A percentile compares a stretch with the other conserved stretches of the same genome.
Evolutionary conservation across 2,888 invertebrate species (phyloP).

Genomic region (Polydrusus cervinus): DNA sequence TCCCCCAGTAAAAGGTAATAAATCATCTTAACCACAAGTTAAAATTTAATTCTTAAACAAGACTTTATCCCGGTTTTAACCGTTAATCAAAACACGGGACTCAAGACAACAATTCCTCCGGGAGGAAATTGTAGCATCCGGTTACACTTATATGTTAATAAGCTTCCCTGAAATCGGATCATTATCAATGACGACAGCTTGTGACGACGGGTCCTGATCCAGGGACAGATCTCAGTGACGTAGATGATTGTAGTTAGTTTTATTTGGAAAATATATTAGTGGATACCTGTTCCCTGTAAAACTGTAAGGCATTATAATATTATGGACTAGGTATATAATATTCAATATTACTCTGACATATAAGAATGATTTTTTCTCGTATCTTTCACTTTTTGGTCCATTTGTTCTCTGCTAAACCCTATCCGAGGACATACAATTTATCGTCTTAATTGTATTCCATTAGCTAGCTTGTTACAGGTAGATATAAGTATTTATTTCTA

Average conservation of each 20-base stretch:
- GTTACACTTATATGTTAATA: slow-evolving; percentile 61
- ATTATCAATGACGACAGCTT: slow-evolving; percentile 62
- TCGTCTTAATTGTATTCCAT: too few species aligned
- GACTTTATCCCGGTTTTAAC: slow-evolving; percentile 15
- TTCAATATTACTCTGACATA: too few species aligned
- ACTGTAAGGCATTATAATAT: too few species aligned
- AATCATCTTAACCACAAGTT: slow-evolving; percentile 3
- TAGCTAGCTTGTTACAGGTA: too few species aligned
- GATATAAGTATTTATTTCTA: too few species aligned
- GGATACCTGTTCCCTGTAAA: too few species aligned
- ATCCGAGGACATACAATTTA: too few species aligned
- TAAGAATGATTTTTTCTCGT: too few species aligned
- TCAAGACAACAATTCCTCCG: slow-evolving; percentile 31
- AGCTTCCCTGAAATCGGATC: slow-evolving; percentile 60
- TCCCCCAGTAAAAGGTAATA: background rate
- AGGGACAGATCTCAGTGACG: slow-evolving; percentile 37
- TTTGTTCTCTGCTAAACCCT: too few species aligned
- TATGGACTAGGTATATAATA: too few species aligned
- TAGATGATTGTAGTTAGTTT: background rate
- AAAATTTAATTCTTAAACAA: slow-evolving; percentile 22
- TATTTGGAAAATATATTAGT: background rate
- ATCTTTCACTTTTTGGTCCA: too few species aligned
- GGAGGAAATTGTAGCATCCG: slow-evolving; percentile 39
- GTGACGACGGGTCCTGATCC: slow-evolving; percentile 58
- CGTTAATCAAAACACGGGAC: slow-evolving; percentile 35